These are phyloP conservation scores for Mirounga angustirostris DNA, from an alignment of 2,113 vertebrate genomes.

Conservation along the genomic window DNA sequence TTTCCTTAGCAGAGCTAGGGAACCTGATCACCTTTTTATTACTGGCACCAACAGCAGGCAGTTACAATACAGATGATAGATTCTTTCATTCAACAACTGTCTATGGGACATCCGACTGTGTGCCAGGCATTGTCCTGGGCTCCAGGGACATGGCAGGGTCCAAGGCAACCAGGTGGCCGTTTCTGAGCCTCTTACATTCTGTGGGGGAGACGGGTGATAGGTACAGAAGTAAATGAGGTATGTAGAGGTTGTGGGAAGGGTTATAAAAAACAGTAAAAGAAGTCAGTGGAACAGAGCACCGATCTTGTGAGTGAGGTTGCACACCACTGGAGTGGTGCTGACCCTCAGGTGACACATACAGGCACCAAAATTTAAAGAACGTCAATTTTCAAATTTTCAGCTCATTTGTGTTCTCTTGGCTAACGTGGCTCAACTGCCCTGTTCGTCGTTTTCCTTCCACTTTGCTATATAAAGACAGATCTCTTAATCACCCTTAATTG, in stretches of 20 bases:
- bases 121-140: background rate
- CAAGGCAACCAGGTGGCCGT: background rate
- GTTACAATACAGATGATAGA: no score
- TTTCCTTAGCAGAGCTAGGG: background rate
- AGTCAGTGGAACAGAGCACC: background rate
- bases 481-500: background rate
- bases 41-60: background rate
- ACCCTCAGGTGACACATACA: no score
- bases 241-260: background rate
- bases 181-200: background rate
- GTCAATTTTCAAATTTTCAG: background rate
- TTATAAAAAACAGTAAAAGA: background rate
- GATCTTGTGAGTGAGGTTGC: background rate
- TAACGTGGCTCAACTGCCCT: accelerated
- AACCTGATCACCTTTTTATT: background rate
- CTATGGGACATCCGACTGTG: accelerated
- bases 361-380: background rate
- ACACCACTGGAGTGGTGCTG: accelerated
- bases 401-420: background rate
- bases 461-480: background rate
- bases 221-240: background rate
- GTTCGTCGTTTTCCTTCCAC: background rate
- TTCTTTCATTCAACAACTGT: background rate
- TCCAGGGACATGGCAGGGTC: background rate
- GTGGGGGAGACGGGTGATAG: background rate